Conservation (phyloP, 2,113 vertebrate species). For the Gymnobelideus leadbeateri region DNA sequence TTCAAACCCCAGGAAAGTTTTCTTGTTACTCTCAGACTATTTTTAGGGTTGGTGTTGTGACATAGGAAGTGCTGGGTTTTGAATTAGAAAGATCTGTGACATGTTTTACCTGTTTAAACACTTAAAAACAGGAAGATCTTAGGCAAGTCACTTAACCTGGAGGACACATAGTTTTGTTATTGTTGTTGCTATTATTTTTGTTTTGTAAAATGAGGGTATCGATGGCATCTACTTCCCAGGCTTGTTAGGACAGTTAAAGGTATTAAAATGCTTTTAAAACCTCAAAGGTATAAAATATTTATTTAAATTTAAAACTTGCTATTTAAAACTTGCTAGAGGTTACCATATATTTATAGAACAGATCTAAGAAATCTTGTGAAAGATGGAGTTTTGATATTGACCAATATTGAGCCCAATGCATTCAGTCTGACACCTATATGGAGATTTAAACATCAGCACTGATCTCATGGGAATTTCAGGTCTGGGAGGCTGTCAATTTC, state of each 20-base stretch:
- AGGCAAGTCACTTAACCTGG: not conserved
- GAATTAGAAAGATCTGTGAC: not conserved
- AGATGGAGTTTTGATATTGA: not conserved
- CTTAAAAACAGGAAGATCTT: not conserved
- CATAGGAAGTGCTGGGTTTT: not conserved
- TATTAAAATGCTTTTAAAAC: not conserved
- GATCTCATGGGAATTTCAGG: slow-evolving; percentile 30
- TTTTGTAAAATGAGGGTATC: not conserved
- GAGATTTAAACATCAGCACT: slow-evolving; percentile 52
- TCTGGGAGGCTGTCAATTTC: slow-evolving; percentile 2
- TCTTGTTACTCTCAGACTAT: not conserved
- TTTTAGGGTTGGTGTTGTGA: not conserved
- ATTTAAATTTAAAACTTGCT: not conserved
- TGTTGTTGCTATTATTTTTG: not conserved
- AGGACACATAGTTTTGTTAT: not conserved
- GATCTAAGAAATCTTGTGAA: slow-evolving; percentile 48
- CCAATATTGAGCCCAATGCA: not conserved
- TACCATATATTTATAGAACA: slow-evolving; percentile 35
- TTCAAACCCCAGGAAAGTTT: slow-evolving; percentile 15
- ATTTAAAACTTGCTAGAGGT: not conserved
- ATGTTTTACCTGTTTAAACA: not conserved
- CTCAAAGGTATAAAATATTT: not conserved
- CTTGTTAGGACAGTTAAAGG: not conserved
- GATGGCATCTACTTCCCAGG: too few relatives aligned
- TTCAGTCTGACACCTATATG: not conserved